These are phyloP conservation scores for Darwinula stevensoni DNA, from an alignment of 2,888 invertebrate genomes.

Conservation along the genomic window DNA sequence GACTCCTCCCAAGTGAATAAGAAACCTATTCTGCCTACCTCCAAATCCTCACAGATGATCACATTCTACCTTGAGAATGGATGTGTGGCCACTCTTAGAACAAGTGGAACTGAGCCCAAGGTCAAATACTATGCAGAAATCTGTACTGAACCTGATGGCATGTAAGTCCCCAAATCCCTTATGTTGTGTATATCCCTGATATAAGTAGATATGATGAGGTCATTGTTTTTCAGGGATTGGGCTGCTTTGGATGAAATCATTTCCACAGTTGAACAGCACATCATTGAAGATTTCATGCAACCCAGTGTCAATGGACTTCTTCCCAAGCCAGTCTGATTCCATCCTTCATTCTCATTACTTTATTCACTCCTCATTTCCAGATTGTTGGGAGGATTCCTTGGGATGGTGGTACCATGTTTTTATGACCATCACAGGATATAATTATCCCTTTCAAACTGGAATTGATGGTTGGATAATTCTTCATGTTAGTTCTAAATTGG, in stretches of 20 bases:
- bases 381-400: no score
- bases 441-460: no score
- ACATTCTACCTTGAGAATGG: constrained; percentile 71
- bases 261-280: not conserved
- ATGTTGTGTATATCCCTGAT: not conserved
- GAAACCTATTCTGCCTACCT: constrained; percentile 34
- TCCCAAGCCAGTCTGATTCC: no score
- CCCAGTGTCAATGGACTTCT: not conserved
- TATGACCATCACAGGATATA: no score
- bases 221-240: constrained; percentile 1
- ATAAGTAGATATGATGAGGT: not conserved
- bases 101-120: constrained; percentile 97
- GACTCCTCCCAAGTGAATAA: constrained; percentile 38
- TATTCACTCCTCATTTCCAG: no score
- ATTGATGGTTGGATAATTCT: no score
- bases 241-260: not conserved
- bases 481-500: no score
- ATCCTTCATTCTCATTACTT: no score
- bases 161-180: no score
- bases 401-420: no score
- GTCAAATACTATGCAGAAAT: constrained; percentile 93
- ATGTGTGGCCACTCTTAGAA: constrained; percentile 55
- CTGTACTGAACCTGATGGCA: constrained; percentile 23
- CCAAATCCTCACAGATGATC: constrained; percentile 51
- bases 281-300: not conserved